Evolutionary conservation across 2,888 invertebrate species (phyloP).

Genomic region (Lochmaea crataegi): DNA sequence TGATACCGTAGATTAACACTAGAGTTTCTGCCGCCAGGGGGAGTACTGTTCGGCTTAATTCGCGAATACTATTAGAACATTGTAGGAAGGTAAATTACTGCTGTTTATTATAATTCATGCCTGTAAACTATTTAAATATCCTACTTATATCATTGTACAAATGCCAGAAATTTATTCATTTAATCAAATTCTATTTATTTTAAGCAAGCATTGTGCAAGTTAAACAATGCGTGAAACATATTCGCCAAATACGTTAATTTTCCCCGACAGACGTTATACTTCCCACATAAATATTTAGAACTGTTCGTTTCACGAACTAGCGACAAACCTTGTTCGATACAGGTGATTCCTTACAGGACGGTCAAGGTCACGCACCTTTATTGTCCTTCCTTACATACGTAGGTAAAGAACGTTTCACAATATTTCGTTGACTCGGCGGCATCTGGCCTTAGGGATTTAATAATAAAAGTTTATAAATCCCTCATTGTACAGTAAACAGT

Average conservation of each 20-base stretch:
- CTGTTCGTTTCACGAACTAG: slow-evolving; percentile 2
- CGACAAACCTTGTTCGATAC: background rate
- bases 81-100: no score
- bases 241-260: slow-evolving; percentile 2
- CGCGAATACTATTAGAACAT: no score
- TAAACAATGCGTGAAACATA: slow-evolving; percentile 11
- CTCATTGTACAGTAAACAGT: no score
- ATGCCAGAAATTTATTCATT: background rate
- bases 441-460: no score
- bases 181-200: background rate
- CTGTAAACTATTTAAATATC: background rate
- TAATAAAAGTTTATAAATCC: no score
- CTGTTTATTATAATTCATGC: no score
- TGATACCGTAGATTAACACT: no score
- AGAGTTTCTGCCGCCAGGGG: no score
- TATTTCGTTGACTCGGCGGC: no score
- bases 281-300: slow-evolving; percentile 18
- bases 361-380: slow-evolving; percentile 24
- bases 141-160: background rate
- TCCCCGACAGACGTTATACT: slow-evolving; percentile 7
- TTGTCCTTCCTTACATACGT: slow-evolving; percentile 13
- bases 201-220: background rate
- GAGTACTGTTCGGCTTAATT: no score
- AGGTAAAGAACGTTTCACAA: no score
- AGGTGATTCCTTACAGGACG: slow-evolving; percentile 17